Evolutionary conservation across 2,113 vertebrate genomes (phyloP).

Genomic region (Corydoras maculifer): DNA sequence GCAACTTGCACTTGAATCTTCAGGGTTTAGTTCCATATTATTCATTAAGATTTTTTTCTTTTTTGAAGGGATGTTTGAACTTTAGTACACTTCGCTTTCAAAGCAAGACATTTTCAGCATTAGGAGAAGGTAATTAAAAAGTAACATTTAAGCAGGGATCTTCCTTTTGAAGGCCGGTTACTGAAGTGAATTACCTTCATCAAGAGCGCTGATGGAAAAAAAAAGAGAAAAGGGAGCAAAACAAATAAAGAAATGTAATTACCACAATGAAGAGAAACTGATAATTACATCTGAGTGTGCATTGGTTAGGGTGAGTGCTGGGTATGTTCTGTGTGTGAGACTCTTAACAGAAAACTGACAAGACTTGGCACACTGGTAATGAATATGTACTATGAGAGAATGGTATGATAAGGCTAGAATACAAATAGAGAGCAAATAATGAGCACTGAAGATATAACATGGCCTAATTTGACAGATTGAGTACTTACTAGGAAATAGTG

Average conservation of each 20-base stretch:
- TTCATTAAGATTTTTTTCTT: too few relatives aligned
- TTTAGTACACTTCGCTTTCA: not conserved
- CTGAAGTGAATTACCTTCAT: conserved; percentile 9
- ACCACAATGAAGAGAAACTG: conserved; percentile 23
- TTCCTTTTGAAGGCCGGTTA: conserved; percentile 1
- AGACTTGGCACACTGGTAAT: conserved; percentile 17
- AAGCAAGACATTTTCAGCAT: not conserved
- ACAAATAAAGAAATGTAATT: conserved; percentile 30
- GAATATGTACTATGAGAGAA: not conserved
- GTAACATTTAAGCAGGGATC: not conserved
- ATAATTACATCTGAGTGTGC: conserved; percentile 40
- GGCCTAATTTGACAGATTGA: too few relatives aligned
- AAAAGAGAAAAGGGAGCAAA: conserved; percentile 11
- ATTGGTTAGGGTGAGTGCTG: not conserved
- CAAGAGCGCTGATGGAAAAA: conserved; percentile 1
- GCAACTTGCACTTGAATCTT: too few relatives aligned
- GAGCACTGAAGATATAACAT: not conserved
- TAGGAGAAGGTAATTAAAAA: conserved; percentile 13
- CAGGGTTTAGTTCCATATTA: too few relatives aligned
- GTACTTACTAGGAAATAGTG: too few relatives aligned
- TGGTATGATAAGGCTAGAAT: not conserved
- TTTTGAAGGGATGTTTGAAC: not conserved
- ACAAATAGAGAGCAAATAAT: not conserved
- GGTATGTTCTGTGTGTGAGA: not conserved
- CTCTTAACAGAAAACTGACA: conserved; percentile 20